These are phyloP conservation scores for Paratrypauchen microcephalus DNA, from an alignment of 2,797 vertebrate genomes.

Conservation along the genomic window DNA sequence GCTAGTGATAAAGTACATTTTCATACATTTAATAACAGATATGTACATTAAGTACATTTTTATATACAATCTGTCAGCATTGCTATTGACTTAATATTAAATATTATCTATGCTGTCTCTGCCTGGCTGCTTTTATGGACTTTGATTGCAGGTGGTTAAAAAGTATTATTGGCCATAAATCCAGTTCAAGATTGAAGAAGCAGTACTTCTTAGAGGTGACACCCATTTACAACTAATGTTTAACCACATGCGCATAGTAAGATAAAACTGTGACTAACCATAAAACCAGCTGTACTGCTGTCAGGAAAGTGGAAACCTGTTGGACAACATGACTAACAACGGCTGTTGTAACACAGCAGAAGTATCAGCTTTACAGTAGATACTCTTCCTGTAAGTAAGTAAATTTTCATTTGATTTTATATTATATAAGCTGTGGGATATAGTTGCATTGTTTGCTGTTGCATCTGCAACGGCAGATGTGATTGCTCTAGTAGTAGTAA, in stretches of 20 bases:
- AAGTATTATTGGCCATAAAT: background rate
- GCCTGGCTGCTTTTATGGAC: background rate
- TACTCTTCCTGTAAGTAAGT: slow-evolving; percentile 42
- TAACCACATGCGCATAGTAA: slow-evolving; percentile 28
- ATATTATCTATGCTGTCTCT: too few relatives aligned
- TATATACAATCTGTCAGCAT: too few relatives aligned
- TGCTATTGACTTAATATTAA: too few relatives aligned
- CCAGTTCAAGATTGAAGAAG: background rate
- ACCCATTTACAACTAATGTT: slow-evolving; percentile 32
- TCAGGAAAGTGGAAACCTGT: slow-evolving; percentile 46
- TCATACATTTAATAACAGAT: too few relatives aligned
- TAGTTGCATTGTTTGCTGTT: background rate
- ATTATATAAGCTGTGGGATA: background rate
- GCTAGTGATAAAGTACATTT: too few relatives aligned
- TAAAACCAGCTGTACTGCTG: background rate
- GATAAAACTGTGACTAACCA: slow-evolving; percentile 14
- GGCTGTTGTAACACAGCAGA: slow-evolving; percentile 1
- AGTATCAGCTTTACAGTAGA: background rate
- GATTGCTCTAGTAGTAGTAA: background rate
- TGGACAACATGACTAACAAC: slow-evolving; percentile 30
- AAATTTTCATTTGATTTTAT: background rate
- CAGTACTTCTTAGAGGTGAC: background rate
- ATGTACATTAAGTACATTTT: too few relatives aligned
- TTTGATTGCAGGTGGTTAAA: too few relatives aligned
- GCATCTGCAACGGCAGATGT: background rate